Conservation (phyloP, 2,113 vertebrate genomes). For the Brachypteracias leptosomus region DNA sequence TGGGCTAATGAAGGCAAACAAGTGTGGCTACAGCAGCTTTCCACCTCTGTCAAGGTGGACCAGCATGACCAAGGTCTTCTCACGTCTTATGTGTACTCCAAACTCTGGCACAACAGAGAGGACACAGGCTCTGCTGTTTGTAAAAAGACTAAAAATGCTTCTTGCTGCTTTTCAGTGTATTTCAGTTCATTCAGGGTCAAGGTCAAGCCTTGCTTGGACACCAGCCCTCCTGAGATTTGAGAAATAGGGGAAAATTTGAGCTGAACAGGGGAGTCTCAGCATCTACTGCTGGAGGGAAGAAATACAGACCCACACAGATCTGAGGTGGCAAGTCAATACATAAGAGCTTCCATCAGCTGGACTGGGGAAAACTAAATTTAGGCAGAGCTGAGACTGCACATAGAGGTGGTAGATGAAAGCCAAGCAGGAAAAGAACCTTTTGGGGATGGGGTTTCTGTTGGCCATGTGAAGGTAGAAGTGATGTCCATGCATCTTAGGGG, state of each 20-base stretch:
- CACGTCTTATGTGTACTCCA: background rate
- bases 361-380: background rate
- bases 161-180: background rate
- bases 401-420: background rate
- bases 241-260: background rate
- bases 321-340: background rate
- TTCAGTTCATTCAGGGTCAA: background rate
- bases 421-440: background rate
- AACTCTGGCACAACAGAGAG: background rate
- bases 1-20: background rate
- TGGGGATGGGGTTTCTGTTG: background rate
- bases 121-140: background rate
- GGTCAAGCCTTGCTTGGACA: background rate
- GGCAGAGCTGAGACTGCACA: background rate
- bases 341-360: background rate
- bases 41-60: background rate
- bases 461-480: background rate
- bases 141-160: background rate
- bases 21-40: background rate
- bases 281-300: background rate
- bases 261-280: background rate
- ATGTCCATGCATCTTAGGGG: background rate
- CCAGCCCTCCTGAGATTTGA: background rate
- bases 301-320: background rate
- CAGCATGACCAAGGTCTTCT: background rate